phyloP scores from a whole-genome alignment of 2,888 invertebrate genomes.

The Pyralis farinalis region DNA sequence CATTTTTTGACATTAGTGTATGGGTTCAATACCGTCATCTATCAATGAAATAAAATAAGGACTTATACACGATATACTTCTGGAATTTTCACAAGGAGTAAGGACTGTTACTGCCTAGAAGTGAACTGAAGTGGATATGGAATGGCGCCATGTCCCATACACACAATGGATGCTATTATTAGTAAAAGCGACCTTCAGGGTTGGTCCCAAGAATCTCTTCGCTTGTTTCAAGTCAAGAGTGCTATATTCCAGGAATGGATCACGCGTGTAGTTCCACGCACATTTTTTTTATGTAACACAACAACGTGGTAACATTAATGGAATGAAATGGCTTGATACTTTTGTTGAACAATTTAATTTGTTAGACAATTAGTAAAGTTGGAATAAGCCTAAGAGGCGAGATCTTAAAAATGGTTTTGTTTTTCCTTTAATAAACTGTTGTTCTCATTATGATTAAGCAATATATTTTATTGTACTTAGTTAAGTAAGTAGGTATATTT shows the following conservation, averaged over 20 bases:
- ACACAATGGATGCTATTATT: slow-evolving; percentile 49
- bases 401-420: too few species aligned
- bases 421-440: too few species aligned
- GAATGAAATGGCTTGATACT: slow-evolving; percentile 27
- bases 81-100: too few species aligned
- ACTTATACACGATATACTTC: too few species aligned
- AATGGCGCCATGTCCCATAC: slow-evolving; percentile 29
- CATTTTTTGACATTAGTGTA: too few species aligned
- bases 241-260: slow-evolving; percentile 67
- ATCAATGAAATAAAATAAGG: too few species aligned
- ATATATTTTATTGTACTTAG: too few species aligned
- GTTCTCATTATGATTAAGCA: too few species aligned
- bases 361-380: too few species aligned
- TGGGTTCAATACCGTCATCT: too few species aligned
- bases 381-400: too few species aligned
- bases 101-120: background rate
- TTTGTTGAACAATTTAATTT: background rate
- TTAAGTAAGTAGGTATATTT: too few species aligned
- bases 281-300: slow-evolving; percentile 54
- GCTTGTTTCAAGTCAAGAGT: slow-evolving; percentile 50
- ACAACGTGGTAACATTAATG: slow-evolving; percentile 13
- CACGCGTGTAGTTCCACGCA: slow-evolving; percentile 49
- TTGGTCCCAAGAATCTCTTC: slow-evolving; percentile 49
- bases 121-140: background rate
- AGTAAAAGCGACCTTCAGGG: slow-evolving; percentile 63